phyloP scores from a whole-genome alignment of 2,797 vertebrate species.

The Argyrosomus regius region DNA sequence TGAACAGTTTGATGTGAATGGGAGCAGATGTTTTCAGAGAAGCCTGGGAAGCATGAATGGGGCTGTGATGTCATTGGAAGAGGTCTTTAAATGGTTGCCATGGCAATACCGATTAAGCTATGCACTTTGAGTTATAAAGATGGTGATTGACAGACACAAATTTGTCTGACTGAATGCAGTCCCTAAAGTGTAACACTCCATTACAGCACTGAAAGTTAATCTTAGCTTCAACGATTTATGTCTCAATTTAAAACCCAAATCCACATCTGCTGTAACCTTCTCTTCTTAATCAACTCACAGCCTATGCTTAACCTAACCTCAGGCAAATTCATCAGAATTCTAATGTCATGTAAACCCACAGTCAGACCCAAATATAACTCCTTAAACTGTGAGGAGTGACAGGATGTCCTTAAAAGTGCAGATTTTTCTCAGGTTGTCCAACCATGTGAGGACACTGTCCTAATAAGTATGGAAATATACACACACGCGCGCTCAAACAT shows the following conservation, averaged over 20 bases:
- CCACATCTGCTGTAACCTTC: constrained; percentile 19
- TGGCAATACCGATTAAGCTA: constrained; percentile 38
- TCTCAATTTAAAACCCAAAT: constrained; percentile 39
- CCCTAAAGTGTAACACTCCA: neutral
- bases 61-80: constrained; percentile 46
- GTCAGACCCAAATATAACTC: constrained; percentile 43
- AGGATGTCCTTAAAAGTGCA: constrained; percentile 4
- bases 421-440: neutral
- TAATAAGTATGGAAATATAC: neutral
- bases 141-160: constrained; percentile 15
- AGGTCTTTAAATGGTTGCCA: constrained; percentile 44
- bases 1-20: constrained; percentile 44
- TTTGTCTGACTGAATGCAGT: neutral
- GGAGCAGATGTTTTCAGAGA: constrained; percentile 63
- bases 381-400: constrained; percentile 13
- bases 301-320: constrained; percentile 32
- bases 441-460: constrained; percentile 13
- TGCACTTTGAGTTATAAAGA: constrained; percentile 14
- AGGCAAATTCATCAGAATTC: constrained; percentile 42
- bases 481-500: neutral
- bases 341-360: constrained; percentile 45
- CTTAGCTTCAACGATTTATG: constrained; percentile 3
- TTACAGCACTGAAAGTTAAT: constrained; percentile 22
- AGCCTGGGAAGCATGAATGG: constrained; percentile 34
- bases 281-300: constrained; percentile 26